phyloP scores from a whole-genome alignment of 2,888 invertebrate species.

The Biston betularia region DNA sequence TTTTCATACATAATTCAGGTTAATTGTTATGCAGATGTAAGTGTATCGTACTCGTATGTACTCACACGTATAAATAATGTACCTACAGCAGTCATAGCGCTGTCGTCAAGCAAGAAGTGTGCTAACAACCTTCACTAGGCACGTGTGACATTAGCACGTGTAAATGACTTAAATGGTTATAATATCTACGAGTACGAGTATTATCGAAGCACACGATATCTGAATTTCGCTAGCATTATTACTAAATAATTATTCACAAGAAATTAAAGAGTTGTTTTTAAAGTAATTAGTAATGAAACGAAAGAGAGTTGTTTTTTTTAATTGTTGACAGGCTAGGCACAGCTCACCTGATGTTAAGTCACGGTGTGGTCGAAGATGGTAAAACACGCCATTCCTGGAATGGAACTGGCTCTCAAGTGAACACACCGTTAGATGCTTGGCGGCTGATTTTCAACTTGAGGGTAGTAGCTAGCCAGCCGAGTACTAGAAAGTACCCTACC shows the following conservation, averaged over 20 bases:
- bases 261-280: too few relatives aligned
- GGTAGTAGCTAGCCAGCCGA: too few relatives aligned
- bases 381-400: too few relatives aligned
- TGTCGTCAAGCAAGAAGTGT: constrained; percentile 7
- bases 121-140: constrained; percentile 1
- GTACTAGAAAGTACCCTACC: too few relatives aligned
- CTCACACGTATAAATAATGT: not conserved
- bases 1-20: not conserved
- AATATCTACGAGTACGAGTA: constrained; percentile 3
- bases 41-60: not conserved
- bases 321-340: too few relatives aligned
- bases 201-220: constrained; percentile 3
- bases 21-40: not conserved
- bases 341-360: too few relatives aligned
- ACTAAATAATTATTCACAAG: not conserved
- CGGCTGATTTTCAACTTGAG: too few relatives aligned
- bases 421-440: too few relatives aligned
- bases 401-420: too few relatives aligned
- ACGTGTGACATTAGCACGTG: constrained; percentile 12
- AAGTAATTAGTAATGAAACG: too few relatives aligned
- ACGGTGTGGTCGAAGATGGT: too few relatives aligned
- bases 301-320: too few relatives aligned
- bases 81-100: not conserved
- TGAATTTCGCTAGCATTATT: not conserved
- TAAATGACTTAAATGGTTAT: not conserved